phyloP scores from a whole-genome alignment of 2,797 vertebrate species.

The Brotula barbata region DNA sequence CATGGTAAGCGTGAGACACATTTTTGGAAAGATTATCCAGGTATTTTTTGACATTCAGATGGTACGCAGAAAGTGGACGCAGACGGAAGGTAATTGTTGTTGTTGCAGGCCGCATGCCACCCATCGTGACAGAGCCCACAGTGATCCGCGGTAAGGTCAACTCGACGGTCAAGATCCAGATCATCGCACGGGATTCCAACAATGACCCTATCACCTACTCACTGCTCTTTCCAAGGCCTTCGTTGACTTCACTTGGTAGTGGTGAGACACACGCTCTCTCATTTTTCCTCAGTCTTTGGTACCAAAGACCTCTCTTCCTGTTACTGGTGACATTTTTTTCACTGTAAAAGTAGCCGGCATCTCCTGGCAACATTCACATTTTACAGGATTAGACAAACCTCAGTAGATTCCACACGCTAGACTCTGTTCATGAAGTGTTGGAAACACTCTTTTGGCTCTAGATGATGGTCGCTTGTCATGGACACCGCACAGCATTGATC shows the following conservation, averaged over 20 bases:
- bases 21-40: neutral
- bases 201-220: constrained; percentile 77
- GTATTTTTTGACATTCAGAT: too few relatives aligned
- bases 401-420: too few relatives aligned
- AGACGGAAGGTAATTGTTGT: neutral
- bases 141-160: constrained; percentile 77
- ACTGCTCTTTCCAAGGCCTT: constrained; percentile 75
- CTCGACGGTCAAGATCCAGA: constrained; percentile 62
- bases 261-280: constrained; percentile 57
- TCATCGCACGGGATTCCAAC: constrained; percentile 78
- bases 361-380: too few relatives aligned
- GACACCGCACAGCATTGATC: constrained; percentile 69
- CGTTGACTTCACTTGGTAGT: constrained; percentile 65
- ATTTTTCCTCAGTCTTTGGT: neutral
- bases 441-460: constrained; percentile 26
- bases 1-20: constrained; percentile 65
- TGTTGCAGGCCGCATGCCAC: constrained; percentile 79
- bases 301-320: neutral
- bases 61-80: too few relatives aligned
- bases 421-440: too few relatives aligned
- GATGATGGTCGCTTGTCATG: constrained; percentile 76
- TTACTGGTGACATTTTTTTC: too few relatives aligned
- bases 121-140: constrained; percentile 74
- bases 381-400: too few relatives aligned
- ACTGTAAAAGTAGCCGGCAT: too few relatives aligned